Evolutionary conservation across 1,140 invertebrate genomes (phyloP), one percentile per base, ranked within the genome.

Genomic region (Tribolium castaneum): DNA sequence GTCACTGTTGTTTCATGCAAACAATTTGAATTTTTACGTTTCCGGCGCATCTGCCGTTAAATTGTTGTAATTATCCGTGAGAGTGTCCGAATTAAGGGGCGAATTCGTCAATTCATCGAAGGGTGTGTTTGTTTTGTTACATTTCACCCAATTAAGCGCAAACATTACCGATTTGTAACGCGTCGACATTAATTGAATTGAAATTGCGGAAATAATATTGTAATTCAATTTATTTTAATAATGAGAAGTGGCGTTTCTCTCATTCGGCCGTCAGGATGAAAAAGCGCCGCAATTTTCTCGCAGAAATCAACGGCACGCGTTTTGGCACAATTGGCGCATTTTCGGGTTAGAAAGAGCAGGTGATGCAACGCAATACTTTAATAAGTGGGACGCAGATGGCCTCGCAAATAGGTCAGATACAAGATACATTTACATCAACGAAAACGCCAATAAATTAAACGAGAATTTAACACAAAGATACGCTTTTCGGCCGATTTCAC

Each of bases 351-450:
- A 72, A 62, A 51, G 66, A 77, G 76, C 76, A 77, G 76, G 76
- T 77, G 76, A 45, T 73, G 70, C 50, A 77, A 77, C 70, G 76
- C 70, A 77, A 77, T 77, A 77, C 76, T 73, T 72, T 72, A 59
- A 56, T 59, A 73, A 72, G 76, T 77, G 39, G 76, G 76, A 45
- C 70, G 70, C 76, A 77, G 76, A 77, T 77, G 76, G 50, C 52
- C 30, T 62, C 9, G 70, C 76, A 77, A 77, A 77, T 77, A 77
- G 76, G 76, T 77, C 76, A 77, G 51, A 77, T 70, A 35, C 54
- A 30, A 59, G 54, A 59, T 59, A 66, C 54, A 22, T 59, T 14
- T 45, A 45, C 39, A 45, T 45, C 39, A 45, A 66, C 59, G 59
- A 35, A 66, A 66, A 66, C 30, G 13, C 25, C 59, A 66, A 66